Conservation (phyloP, 2,113 vertebrate genomes). For the Otis tarda region DNA sequence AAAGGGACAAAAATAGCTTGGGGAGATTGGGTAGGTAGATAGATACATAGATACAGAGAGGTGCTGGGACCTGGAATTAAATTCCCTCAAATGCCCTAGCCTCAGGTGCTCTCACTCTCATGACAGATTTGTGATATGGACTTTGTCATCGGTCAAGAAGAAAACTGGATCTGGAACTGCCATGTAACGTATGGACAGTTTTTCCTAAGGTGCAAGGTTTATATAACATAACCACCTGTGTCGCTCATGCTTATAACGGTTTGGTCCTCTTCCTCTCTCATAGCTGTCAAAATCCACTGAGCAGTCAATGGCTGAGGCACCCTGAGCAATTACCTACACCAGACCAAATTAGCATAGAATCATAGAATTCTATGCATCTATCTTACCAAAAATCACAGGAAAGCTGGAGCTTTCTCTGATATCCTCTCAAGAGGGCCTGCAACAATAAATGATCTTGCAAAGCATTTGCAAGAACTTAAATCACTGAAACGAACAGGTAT, state of each 20-base stretch:
- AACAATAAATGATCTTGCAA: background rate
- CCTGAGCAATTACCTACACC: background rate
- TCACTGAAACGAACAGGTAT: background rate
- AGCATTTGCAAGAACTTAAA: background rate
- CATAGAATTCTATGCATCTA: background rate
- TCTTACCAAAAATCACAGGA: background rate
- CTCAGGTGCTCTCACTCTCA: background rate
- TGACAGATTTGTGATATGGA: background rate
- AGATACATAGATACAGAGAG: background rate
- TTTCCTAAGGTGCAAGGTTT: conserved; percentile 21
- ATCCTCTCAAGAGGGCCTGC: background rate
- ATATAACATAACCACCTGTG: conserved; percentile 12
- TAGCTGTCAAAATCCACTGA: background rate
- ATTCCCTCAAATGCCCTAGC: background rate
- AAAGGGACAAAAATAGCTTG: background rate
- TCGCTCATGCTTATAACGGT: background rate
- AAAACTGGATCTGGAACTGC: conserved; percentile 31
- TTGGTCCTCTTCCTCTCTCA: background rate
- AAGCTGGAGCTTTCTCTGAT: background rate
- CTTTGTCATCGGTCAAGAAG: background rate
- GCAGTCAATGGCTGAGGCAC: background rate
- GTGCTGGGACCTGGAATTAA: background rate
- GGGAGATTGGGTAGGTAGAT: background rate
- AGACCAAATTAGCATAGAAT: background rate
- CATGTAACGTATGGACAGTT: background rate